These are phyloP conservation scores for Melanaphis sacchari DNA, from an alignment of 1,140 invertebrate species.

Conservation along the genomic window DNA sequence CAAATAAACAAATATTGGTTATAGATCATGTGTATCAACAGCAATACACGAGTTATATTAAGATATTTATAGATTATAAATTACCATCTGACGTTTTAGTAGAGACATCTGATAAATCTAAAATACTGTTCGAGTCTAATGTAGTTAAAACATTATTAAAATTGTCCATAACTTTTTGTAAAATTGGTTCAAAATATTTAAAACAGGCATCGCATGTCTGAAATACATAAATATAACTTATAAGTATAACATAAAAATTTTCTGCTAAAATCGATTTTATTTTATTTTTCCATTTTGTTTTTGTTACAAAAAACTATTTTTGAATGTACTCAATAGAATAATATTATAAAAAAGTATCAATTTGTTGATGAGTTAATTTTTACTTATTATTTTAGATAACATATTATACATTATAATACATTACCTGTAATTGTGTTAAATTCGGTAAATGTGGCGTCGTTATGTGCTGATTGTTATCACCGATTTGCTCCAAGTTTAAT, in stretches of 20 bases:
- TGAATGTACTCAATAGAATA: background rate
- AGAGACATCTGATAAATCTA: background rate
- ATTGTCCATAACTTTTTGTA: conserved; percentile 1
- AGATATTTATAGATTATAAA: background rate
- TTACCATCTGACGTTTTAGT: background rate
- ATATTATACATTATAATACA: background rate
- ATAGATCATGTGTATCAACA: background rate
- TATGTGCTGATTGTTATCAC: background rate
- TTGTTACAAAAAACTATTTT: background rate
- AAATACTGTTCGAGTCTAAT: background rate
- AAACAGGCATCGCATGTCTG: conserved; percentile 49
- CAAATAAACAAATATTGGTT: background rate
- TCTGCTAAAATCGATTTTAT: background rate
- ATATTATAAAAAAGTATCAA: background rate
- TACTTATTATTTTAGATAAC: background rate
- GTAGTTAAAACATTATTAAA: background rate
- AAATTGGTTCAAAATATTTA: conserved; percentile 43
- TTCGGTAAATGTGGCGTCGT: background rate
- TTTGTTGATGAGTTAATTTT: background rate
- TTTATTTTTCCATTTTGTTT: background rate
- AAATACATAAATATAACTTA: background rate
- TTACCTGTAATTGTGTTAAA: conserved; percentile 5
- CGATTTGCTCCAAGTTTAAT: conserved; percentile 30
- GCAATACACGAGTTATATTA: background rate
- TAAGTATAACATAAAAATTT: background rate